Percentiles rank a stretch among this genome's conserved stretches.
phyloP scores from a whole-genome alignment of 2,888 invertebrate species.

The Cabera pusaria region DNA sequence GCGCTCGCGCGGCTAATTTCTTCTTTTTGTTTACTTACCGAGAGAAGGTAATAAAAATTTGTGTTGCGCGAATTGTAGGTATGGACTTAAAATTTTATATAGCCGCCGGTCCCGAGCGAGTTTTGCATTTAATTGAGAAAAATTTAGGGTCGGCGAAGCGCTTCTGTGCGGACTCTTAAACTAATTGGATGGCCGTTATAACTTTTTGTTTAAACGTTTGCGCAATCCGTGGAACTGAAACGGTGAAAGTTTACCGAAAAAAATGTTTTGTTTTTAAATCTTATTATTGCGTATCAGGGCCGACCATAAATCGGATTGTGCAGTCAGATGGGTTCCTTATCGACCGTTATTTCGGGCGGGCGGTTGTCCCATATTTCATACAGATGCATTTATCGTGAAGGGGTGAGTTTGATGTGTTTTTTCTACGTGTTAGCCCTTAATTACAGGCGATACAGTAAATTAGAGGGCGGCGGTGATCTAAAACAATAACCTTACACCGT shows the following conservation, averaged over 20 bases:
- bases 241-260: constrained; percentile 12
- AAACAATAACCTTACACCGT: constrained; percentile 76
- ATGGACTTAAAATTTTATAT: constrained; percentile 82
- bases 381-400: constrained; percentile 64
- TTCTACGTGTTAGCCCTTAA: constrained; percentile 59
- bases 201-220: constrained; percentile 75
- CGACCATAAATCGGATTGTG: constrained; percentile 22
- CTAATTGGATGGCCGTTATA: constrained; percentile 80
- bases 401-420: constrained; percentile 69
- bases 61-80: constrained; percentile 79
- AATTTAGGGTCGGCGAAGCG: constrained; percentile 77
- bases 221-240: constrained; percentile 45
- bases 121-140: constrained; percentile 82
- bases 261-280: constrained; percentile 29
- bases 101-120: constrained; percentile 68
- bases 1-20: constrained; percentile 74
- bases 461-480: constrained; percentile 78
- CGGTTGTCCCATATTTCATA: constrained; percentile 49
- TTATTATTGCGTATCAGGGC: constrained; percentile 14
- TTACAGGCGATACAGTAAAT: constrained; percentile 71
- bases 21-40: constrained; percentile 80
- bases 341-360: constrained; percentile 47
- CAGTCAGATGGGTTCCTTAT: constrained; percentile 31
- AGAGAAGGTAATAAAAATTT: constrained; percentile 80
- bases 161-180: constrained; percentile 80